These are phyloP conservation scores for Holacanthus passer DNA, from an alignment of 2,113 vertebrate species.

Conservation along the genomic window DNA sequence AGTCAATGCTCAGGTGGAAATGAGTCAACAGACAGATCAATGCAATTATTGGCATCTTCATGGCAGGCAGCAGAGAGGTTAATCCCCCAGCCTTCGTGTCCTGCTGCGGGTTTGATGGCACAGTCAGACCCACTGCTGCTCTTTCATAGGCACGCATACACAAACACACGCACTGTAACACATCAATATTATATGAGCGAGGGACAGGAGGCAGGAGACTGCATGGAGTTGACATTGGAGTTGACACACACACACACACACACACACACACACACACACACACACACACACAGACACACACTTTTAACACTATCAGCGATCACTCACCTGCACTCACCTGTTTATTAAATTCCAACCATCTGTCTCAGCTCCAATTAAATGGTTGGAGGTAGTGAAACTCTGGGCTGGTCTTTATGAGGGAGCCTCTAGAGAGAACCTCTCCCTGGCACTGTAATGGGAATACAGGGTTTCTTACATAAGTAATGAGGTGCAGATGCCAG, in stretches of 20 bases:
- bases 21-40: constrained; percentile 42
- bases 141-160: constrained; percentile 17
- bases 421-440: constrained; percentile 60
- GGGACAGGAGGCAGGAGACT: constrained; percentile 27
- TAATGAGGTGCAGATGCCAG: constrained; percentile 75
- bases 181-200: constrained; percentile 72
- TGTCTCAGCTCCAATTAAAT: constrained; percentile 67
- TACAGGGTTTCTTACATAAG: constrained; percentile 73
- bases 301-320: constrained; percentile 9
- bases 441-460: constrained; percentile 61
- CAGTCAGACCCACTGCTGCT: constrained; percentile 41
- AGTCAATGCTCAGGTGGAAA: constrained; percentile 22
- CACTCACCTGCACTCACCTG: constrained; percentile 26
- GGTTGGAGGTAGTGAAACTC: constrained; percentile 54
- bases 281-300: too few species aligned
- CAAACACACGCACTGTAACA: constrained; percentile 18
- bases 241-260: too few species aligned
- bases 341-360: constrained; percentile 63
- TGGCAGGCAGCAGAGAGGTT: constrained; percentile 51
- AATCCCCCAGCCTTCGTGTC: constrained; percentile 52
- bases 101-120: constrained; percentile 59
- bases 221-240: constrained; percentile 23
- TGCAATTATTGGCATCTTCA: constrained; percentile 46
- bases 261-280: too few species aligned
- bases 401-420: constrained; percentile 43